Evolutionary conservation across 2,113 vertebrate species (phyloP).

Genomic region (Pachycephala philippinensis): DNA sequence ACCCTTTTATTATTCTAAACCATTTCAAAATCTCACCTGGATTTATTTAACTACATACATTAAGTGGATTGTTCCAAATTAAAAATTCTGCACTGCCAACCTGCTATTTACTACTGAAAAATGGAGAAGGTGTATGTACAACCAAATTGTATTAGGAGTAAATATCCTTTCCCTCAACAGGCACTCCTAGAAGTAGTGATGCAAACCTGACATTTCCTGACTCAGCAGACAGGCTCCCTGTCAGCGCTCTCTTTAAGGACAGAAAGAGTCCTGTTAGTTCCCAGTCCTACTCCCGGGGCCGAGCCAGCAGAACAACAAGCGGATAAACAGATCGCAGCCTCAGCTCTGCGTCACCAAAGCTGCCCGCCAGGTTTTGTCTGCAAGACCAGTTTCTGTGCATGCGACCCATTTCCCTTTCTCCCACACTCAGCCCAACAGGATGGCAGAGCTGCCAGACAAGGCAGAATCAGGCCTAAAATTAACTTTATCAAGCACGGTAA

Average conservation of each 20-base stretch:
- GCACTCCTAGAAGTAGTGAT: background rate
- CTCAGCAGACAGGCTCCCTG: background rate
- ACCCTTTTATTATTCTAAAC: background rate
- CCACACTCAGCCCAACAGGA: background rate
- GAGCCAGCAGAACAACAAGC: background rate
- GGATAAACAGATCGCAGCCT: background rate
- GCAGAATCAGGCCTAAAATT: background rate
- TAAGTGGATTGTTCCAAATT: background rate
- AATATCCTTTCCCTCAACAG: background rate
- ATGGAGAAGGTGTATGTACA: background rate
- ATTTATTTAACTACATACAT: background rate
- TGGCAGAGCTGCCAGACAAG: background rate
- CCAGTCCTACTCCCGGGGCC: background rate
- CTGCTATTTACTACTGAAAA: background rate
- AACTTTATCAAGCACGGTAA: background rate
- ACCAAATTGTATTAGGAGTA: background rate
- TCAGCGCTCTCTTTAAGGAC: fast-evolving
- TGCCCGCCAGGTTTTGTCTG: background rate
- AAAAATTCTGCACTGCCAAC: background rate
- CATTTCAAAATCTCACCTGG: background rate
- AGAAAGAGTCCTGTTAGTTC: background rate
- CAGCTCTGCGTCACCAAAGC: background rate
- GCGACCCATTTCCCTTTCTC: background rate
- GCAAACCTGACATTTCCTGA: background rate
- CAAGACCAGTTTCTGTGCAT: background rate